A percentile compares a stretch with the other conserved stretches of the same genome.
Conservation (phyloP, 2,113 vertebrate species). For the Eubucco bourcierii region DNA sequence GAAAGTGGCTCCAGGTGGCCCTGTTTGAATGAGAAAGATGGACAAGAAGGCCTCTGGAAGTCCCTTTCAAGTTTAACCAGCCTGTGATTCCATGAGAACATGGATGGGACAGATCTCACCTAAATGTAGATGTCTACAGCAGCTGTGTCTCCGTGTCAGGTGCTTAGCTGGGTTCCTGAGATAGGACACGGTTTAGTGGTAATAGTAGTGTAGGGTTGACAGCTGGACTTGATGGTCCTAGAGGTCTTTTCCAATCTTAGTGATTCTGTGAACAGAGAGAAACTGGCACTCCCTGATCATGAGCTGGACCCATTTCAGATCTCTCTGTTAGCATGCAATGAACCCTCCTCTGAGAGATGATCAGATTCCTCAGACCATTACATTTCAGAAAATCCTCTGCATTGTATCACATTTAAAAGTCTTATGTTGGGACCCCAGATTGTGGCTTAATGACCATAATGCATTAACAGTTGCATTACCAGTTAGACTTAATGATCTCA, state of each 20-base stretch:
- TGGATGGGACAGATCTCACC: not conserved
- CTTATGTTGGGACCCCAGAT: not conserved
- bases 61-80: not conserved
- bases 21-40: not conserved
- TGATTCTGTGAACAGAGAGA: not conserved
- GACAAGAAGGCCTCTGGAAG: not conserved
- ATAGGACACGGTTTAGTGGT: not conserved
- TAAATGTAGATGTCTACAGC: not conserved
- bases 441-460: no score
- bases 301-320: not conserved
- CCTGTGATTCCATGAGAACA: not conserved
- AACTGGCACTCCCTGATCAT: not conserved
- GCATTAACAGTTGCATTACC: no score
- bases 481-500: no score
- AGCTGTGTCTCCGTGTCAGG: not conserved
- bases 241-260: no score
- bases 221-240: no score
- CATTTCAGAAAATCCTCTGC: not conserved
- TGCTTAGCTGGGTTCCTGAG: not conserved
- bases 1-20: not conserved
- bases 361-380: not conserved
- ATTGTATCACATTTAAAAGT: not conserved
- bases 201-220: no score
- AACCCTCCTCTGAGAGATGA: not conserved
- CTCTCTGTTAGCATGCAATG: rapidly evolving